These are phyloP conservation scores for Nineta flava DNA, from an alignment of 2,888 invertebrate species.

Conservation along the genomic window DNA sequence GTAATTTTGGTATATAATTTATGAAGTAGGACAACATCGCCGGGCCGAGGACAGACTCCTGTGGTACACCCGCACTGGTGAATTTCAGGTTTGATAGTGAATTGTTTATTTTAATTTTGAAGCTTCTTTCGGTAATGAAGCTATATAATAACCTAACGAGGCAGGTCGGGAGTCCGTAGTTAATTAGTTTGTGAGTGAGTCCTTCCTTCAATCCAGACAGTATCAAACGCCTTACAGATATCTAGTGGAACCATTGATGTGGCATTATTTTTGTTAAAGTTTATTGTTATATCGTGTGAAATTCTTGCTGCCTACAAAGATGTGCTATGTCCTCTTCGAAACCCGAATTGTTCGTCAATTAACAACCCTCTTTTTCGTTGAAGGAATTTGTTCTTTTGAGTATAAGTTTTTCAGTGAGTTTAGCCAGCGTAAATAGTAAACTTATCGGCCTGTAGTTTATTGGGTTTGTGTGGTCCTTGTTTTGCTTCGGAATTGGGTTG, in stretches of 20 bases:
- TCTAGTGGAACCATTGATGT: conserved; percentile 19
- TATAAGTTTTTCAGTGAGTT: conserved; percentile 14
- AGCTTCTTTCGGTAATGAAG: conserved; percentile 14
- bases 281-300: conserved; percentile 13
- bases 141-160: conserved; percentile 14
- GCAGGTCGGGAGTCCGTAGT: conserved; percentile 11
- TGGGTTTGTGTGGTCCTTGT: conserved; percentile 10
- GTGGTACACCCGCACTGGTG: conserved; percentile 12
- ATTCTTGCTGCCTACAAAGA: conserved; percentile 18
- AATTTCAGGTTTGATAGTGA: conserved; percentile 8
- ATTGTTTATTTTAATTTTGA: conserved; percentile 13
- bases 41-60: conserved; percentile 12
- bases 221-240: conserved; percentile 21
- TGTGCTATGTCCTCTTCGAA: conserved; percentile 17
- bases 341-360: no score
- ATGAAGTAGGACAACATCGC: conserved; percentile 11
- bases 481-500: conserved; percentile 13
- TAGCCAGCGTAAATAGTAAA: conserved; percentile 11
- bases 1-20: conserved; percentile 11
- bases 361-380: conserved; percentile 11
- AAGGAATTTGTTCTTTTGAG: conserved; percentile 10
- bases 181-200: conserved; percentile 18
- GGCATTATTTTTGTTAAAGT: conserved; percentile 15
- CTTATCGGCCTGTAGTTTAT: conserved; percentile 15
- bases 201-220: conserved; percentile 18